Evolutionary conservation across 1,140 invertebrate species (phyloP).

Genomic region (Nixonia krombeini): DNA sequence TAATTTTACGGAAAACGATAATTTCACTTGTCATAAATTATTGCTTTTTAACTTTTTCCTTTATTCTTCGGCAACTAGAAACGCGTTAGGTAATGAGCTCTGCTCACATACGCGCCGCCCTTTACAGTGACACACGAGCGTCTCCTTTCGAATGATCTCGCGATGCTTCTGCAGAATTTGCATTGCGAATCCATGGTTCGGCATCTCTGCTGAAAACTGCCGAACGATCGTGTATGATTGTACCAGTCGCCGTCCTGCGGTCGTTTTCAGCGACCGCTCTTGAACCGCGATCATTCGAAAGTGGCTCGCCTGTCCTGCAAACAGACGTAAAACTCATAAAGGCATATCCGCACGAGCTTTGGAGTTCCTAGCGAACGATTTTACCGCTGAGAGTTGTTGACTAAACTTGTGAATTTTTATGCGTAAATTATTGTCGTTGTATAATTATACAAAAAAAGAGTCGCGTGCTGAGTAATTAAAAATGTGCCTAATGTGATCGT

Average conservation of each 20-base stretch:
- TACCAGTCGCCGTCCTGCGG: too few species aligned
- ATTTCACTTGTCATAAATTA: slow-evolving; percentile 62
- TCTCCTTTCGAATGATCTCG: neutral
- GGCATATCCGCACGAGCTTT: slow-evolving; percentile 30
- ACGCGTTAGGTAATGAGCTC: slow-evolving; percentile 58
- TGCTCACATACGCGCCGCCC: slow-evolving; percentile 32
- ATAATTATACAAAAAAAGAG: slow-evolving; percentile 24
- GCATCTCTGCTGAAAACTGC: too few species aligned
- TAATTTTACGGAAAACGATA: slow-evolving; percentile 57
- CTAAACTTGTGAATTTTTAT: slow-evolving; percentile 67
- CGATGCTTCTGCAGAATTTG: slow-evolving; percentile 11
- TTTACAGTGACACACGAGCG: too few species aligned
- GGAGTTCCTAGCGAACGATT: slow-evolving; percentile 63
- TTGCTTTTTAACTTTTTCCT: slow-evolving; percentile 63
- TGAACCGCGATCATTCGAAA: slow-evolving; percentile 21
- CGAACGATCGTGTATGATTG: too few species aligned
- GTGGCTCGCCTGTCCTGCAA: neutral
- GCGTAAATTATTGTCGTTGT: slow-evolving; percentile 64
- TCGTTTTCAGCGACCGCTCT: too few species aligned
- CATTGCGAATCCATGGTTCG: too few species aligned
- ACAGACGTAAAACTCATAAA: neutral
- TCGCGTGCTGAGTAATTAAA: slow-evolving; percentile 49
- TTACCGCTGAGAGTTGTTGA: slow-evolving; percentile 67
- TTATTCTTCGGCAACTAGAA: slow-evolving; percentile 52
- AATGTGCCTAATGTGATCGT: slow-evolving; percentile 44